A percentile compares a stretch with the other conserved stretches of the same genome.
Conservation (phyloP, 1,140 invertebrate genomes). For the Pseudomyrmex cubaensis region DNA sequence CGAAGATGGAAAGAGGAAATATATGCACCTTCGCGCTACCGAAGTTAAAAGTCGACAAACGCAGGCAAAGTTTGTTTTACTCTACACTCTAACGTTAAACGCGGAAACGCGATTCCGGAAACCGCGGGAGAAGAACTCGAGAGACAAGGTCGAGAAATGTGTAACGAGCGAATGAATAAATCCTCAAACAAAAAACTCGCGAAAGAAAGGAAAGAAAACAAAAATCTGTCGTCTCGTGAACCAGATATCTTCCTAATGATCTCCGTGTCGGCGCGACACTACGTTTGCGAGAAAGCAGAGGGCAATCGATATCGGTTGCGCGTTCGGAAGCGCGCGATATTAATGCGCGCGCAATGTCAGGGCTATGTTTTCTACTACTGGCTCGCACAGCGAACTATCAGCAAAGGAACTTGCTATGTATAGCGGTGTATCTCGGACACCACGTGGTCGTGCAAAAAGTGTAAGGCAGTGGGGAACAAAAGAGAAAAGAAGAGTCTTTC, state of each 20-base stretch:
- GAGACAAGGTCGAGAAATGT: not conserved
- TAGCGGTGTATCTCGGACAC: not conserved
- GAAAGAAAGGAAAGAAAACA: not conserved
- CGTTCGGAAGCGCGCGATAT: slow-evolving; percentile 37
- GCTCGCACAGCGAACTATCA: not conserved
- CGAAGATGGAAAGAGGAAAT: not conserved
- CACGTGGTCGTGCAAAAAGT: not conserved
- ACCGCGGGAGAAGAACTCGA: too few relatives aligned
- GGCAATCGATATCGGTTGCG: slow-evolving; percentile 77
- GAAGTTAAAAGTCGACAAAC: not conserved
- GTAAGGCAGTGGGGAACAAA: not conserved
- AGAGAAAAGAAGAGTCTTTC: slow-evolving; percentile 45
- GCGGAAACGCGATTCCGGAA: not conserved
- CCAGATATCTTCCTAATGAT: not conserved
- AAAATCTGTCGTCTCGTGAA: not conserved
- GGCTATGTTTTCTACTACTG: slow-evolving; percentile 70
- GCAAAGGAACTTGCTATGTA: not conserved
- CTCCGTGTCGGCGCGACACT: slow-evolving; percentile 2
- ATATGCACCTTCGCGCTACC: not conserved
- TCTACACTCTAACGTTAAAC: not conserved
- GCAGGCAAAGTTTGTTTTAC: too few relatives aligned
- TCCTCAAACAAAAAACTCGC: not conserved
- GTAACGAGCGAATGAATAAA: not conserved
- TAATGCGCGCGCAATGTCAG: slow-evolving; percentile 82
- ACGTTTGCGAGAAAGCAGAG: slow-evolving; percentile 6